A percentile compares a stretch with the other conserved stretches of the same genome.
phyloP scores from a whole-genome alignment of 2,888 invertebrate species.

The Melolontha melolontha region DNA sequence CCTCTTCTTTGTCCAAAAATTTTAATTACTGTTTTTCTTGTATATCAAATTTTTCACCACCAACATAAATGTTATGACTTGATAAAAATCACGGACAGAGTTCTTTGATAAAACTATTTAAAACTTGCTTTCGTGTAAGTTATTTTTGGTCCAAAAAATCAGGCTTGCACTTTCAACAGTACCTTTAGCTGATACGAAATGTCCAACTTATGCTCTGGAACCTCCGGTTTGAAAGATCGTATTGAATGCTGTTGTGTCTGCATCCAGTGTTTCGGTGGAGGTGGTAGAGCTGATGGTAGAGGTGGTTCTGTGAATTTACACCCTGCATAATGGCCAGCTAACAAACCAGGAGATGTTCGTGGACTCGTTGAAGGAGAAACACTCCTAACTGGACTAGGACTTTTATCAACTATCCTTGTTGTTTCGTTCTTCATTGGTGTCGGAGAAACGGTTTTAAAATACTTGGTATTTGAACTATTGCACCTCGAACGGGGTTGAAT shows the following conservation, averaged over 20 bases:
- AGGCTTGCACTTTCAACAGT: slow-evolving; percentile 65
- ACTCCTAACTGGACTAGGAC: slow-evolving; percentile 48
- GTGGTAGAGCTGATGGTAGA: slow-evolving; percentile 77
- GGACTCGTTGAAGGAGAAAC: slow-evolving; percentile 49
- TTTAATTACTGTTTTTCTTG: slow-evolving; percentile 57
- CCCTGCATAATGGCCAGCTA: slow-evolving; percentile 72
- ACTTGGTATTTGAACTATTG: slow-evolving; percentile 47
- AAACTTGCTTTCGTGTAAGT: slow-evolving; percentile 44
- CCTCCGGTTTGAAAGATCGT: slow-evolving; percentile 22
- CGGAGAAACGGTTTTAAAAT: slow-evolving; percentile 50
- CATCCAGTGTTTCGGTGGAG: slow-evolving; percentile 79
- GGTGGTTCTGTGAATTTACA: slow-evolving; percentile 80
- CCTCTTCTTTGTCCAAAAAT: slow-evolving; percentile 51
- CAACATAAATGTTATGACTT: not conserved
- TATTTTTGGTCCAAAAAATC: slow-evolving; percentile 53
- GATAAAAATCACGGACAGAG: slow-evolving; percentile 24
- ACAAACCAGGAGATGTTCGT: slow-evolving; percentile 60
- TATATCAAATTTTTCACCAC: too few species aligned
- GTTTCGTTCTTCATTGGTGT: slow-evolving; percentile 46
- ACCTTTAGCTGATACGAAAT: slow-evolving; percentile 63
- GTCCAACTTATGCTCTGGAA: slow-evolving; percentile 54
- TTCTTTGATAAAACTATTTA: slow-evolving; percentile 47
- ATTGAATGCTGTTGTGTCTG: slow-evolving; percentile 70
- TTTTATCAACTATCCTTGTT: slow-evolving; percentile 30
- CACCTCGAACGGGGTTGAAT: slow-evolving; percentile 47